A percentile compares a stretch with the other conserved stretches of the same genome.
These are phyloP conservation scores for Papilio machaon DNA, from an alignment of 1,140 invertebrate genomes.

Conservation along the genomic window DNA sequence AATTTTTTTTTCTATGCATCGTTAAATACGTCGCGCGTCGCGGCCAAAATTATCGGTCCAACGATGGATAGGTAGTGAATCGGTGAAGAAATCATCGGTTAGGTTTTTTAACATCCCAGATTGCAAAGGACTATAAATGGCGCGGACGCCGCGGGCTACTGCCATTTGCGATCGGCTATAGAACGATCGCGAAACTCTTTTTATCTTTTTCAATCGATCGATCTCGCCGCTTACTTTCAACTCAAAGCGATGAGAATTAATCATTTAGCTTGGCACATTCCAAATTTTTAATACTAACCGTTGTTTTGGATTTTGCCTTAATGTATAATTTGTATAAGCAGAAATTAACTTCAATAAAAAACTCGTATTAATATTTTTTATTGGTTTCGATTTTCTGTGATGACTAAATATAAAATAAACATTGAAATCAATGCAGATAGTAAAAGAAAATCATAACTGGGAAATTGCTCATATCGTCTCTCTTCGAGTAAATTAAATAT, in stretches of 20 bases:
- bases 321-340: too few species aligned
- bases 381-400: background rate
- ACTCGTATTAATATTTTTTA: background rate
- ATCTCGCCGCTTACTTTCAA: constrained; percentile 59
- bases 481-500: constrained; percentile 31
- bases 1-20: constrained; percentile 54
- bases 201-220: constrained; percentile 78
- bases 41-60: constrained; percentile 51
- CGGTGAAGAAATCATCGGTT: constrained; percentile 70
- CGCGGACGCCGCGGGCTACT: constrained; percentile 67
- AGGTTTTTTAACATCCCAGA: constrained; percentile 77
- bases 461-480: constrained; percentile 12
- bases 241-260: constrained; percentile 51
- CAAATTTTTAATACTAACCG: background rate
- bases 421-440: background rate
- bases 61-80: constrained; percentile 66
- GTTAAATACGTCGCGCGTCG: constrained; percentile 28
- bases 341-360: too few species aligned
- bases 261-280: constrained; percentile 13
- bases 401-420: background rate
- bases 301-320: background rate
- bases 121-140: constrained; percentile 78
- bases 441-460: background rate
- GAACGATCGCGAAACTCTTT: constrained; percentile 77
- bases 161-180: constrained; percentile 80